Conservation (phyloP, 2,888 invertebrate species). For the Latheticus oryzae region DNA sequence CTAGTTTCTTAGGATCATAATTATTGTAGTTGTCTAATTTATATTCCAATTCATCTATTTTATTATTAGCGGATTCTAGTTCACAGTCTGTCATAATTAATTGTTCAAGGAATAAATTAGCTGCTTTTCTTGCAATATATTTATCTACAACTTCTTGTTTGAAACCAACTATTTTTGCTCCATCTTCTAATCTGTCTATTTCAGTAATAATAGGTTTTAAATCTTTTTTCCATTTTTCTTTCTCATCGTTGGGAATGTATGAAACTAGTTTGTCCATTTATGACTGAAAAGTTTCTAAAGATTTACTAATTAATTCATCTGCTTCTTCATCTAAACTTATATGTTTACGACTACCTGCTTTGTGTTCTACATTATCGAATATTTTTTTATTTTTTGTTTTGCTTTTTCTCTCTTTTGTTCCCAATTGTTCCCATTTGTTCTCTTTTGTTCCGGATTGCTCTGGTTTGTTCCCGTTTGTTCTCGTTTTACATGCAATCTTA, state of each 20-base stretch:
- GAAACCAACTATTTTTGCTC: constrained; percentile 38
- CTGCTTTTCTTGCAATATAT: constrained; percentile 16
- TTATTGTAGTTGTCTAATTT: constrained; percentile 37
- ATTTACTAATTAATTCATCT: constrained; percentile 35
- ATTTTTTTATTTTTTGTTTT: constrained; percentile 20
- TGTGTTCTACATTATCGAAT: constrained; percentile 21
- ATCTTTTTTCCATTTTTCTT: constrained; percentile 26
- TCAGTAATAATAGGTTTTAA: constrained; percentile 26
- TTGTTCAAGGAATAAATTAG: constrained; percentile 38
- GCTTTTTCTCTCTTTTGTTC: constrained; percentile 14
- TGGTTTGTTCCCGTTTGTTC: constrained; percentile 3
- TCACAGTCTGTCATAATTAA: constrained; percentile 41
- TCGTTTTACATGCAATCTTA: neutral
- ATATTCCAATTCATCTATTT: constrained; percentile 39
- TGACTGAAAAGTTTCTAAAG: constrained; percentile 35
- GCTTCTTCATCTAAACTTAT: constrained; percentile 34
- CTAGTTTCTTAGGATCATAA: constrained; percentile 32
- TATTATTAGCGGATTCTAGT: constrained; percentile 39
- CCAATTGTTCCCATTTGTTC: constrained; percentile 1
- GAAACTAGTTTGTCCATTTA: constrained; percentile 20
- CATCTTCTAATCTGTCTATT: constrained; percentile 26
- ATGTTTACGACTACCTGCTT: constrained; percentile 17
- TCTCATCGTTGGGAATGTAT: constrained; percentile 12
- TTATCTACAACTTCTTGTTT: constrained; percentile 31
- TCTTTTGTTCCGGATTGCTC: constrained; percentile 3